Evolutionary conservation across 2,113 vertebrate species (phyloP).

Genomic region (Epinephelus lanceolatus): DNA sequence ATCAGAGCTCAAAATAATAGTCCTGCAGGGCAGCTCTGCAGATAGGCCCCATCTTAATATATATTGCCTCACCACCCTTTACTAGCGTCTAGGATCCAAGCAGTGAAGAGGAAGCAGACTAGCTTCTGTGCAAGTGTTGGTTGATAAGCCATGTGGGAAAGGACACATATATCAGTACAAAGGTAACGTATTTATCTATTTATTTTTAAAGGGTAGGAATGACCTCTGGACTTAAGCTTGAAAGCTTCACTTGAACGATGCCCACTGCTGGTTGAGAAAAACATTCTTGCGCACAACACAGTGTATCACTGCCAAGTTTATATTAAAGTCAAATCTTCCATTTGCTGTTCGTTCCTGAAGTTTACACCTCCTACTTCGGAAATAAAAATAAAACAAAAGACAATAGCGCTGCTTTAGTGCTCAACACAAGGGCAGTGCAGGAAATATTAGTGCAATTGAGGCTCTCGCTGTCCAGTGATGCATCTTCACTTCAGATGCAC

Average conservation of each 20-base stretch:
- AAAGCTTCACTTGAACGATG: conserved; percentile 34
- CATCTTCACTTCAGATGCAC: conserved; percentile 62
- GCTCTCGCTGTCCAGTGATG: conserved; percentile 40
- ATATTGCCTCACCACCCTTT: conserved; percentile 53
- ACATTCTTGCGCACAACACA: not conserved
- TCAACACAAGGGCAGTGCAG: conserved; percentile 39
- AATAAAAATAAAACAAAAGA: conserved; percentile 52
- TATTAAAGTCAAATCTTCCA: conserved; percentile 49
- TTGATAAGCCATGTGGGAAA: conserved; percentile 50
- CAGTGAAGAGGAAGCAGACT: conserved; percentile 23
- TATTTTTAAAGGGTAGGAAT: not conserved
- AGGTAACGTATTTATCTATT: not conserved
- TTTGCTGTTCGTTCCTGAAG: conserved; percentile 21
- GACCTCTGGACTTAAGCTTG: conserved; percentile 16
- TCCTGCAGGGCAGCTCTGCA: conserved; percentile 47
- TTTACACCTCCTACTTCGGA: conserved; percentile 30
- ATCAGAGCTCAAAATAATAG: conserved; percentile 75
- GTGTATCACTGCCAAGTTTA: conserved; percentile 38
- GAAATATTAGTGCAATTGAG: conserved; percentile 44
- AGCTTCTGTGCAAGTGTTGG: conserved; percentile 15
- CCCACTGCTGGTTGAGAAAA: conserved; percentile 9
- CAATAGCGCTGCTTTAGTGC: conserved; percentile 7
- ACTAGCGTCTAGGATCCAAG: conserved; percentile 34
- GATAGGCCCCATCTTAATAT: conserved; percentile 67
- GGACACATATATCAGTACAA: conserved; percentile 28